Evolutionary conservation across 2,888 invertebrate genomes (phyloP), one percentile per base, ranked within the genome.

Genomic region (Aspidapion aeneum): DNA sequence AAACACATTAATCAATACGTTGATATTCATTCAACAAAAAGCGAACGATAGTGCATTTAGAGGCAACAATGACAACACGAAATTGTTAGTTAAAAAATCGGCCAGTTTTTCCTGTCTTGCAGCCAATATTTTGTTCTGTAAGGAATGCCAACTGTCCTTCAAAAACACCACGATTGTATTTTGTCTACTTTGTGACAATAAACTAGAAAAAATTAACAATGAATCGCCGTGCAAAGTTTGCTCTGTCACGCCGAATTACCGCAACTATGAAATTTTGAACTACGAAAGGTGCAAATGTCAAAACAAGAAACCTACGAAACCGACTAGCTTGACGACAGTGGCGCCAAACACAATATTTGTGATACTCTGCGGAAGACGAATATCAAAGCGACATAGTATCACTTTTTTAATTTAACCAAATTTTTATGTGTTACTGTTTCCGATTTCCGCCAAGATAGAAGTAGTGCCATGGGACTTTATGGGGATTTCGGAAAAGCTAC

Each of bases 211-310:
- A 71, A 80, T 80, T 78, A 78, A 77, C 70, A 69, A 76, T 55
- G 76, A 75, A 70, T 76, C 77, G 63, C 75, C 77, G 58, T 80
- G 78, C 71, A 80, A 78, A 72, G 76, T 76, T 68, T 80, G 78
- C 73, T 73, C 74, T 64, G 76, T 78, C 20, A 63, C 63, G 18
- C 78, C 79, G 1, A 72, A 73, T 60, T 72, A 71, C 66, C 66
- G 74, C 56, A 77, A 74, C 63, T 77, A 75, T 62, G 77, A 77
- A 66, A 73, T 75, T 66, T 68, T 76, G 57, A 75, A 73, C 69
- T 75, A 74, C 68, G 76, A 75, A 66, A 73, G 72, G 62, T 79
- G 79, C 69, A 74, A 72, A 69, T 79, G 79, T 67, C 75, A 75
- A 64, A 74, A 74, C n/a, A n/a, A n/a, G n/a, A n/a, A n/a, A n/a